These are phyloP conservation scores for Drosophila kanekoi DNA, from an alignment of 2,888 invertebrate genomes.

Conservation along the genomic window DNA sequence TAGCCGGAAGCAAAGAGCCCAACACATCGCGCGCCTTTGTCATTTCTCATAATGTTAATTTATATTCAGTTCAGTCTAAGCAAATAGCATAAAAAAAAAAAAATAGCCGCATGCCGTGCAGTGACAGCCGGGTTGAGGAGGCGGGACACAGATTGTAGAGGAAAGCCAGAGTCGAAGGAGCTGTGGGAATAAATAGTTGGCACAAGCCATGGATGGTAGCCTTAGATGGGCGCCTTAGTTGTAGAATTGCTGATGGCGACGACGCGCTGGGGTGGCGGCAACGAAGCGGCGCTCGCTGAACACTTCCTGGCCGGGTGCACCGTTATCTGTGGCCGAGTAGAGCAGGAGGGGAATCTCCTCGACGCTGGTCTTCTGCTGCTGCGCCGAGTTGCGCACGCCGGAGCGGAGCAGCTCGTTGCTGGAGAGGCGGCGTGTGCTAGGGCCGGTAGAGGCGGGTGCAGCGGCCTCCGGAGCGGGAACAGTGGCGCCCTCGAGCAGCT, in stretches of 20 bases:
- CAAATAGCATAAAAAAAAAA: constrained; percentile 66
- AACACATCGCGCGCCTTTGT: constrained; percentile 71
- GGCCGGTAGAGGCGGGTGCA: not conserved
- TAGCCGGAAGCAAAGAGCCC: constrained; percentile 36
- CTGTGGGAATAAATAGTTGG: constrained; percentile 4
- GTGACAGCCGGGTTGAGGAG: constrained; percentile 26
- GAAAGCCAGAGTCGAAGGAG: not conserved
- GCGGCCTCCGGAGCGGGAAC: constrained; percentile 12
- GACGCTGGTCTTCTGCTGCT: constrained; percentile 67
- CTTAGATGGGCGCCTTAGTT: constrained; percentile 35
- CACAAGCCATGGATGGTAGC: not conserved
- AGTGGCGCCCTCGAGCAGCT: constrained; percentile 62
- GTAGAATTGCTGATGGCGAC: constrained; percentile 57
- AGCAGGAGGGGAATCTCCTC: constrained; percentile 80
- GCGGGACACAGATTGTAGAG: constrained; percentile 6
- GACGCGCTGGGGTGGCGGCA: constrained; percentile 72
- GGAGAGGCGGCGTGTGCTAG: constrained; percentile 64
- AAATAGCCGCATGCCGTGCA: constrained; percentile 54
- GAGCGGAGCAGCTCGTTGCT: constrained; percentile 66
- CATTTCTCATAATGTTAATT: constrained; percentile 80
- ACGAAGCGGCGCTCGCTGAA: constrained; percentile 68
- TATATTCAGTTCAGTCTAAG: constrained; percentile 80
- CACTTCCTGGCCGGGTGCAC: constrained; percentile 45
- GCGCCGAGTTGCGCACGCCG: constrained; percentile 54
- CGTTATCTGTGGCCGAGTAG: constrained; percentile 77